Base-by-base conservation (phyloP, 2,888 invertebrate species). In the Cephalotes varians region DNA sequence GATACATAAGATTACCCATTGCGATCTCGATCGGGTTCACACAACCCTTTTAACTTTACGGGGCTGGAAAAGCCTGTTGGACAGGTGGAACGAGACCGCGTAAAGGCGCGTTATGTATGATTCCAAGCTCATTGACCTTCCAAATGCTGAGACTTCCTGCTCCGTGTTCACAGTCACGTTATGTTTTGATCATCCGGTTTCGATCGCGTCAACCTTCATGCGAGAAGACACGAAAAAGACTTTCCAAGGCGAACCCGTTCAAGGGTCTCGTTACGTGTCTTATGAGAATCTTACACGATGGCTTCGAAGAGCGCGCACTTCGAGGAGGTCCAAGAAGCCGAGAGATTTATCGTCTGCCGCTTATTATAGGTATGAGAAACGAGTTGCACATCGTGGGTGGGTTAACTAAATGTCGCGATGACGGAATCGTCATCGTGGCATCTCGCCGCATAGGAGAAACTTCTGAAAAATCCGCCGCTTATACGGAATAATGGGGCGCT, bases 311-410 rank as follows among this genome's bases (percentile, higher is more conserved):
- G 44, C 71, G 86, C 40, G 31, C 74, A 85, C 92, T 93, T 92
- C 91, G 92, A 92, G 92, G 93, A 93, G 93, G 93, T 93, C 93
- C 87, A 83, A 82, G 84, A 81, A 90, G 81, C 77, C 81, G 86
- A 83, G 88, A 93, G 93, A 93, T 93, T 93, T 93, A 93, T 93
- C 87, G 91, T 85, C 88, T 86, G 85, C 82, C 90, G 86, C 88
- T 93, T 90, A 90, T 92, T 93, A 93, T 92, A 93, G 91, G 88
- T 88, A 90, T 83, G 85, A 88, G 84, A 90, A 81, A 65, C 80
- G 85, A 81, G 84, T 85, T 84, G 82, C 88, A 81, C 92, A 77
- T 89, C 89, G 90, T 90, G 92, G 91, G 91, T 92, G 91, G 91
- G 87, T 90, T 84, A 73, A 86, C 82, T 69, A 81, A 84, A 74